Conservation (phyloP, 2,113 vertebrate genomes). For the Daubentonia madagascariensis region DNA sequence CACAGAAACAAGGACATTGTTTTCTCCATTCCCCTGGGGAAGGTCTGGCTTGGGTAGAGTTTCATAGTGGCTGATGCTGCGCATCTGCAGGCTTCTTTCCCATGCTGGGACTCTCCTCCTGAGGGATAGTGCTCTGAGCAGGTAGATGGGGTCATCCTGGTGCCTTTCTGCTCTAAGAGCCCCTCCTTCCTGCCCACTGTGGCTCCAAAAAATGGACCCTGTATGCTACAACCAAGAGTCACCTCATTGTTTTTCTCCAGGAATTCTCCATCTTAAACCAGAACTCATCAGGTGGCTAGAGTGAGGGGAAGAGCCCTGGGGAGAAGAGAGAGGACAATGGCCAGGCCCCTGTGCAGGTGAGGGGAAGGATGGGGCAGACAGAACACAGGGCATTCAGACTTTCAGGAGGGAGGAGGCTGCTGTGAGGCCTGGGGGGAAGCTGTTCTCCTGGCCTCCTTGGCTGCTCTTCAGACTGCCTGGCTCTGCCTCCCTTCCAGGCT, state of each 20-base stretch:
- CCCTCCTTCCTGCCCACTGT: background rate
- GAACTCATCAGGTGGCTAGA: no score
- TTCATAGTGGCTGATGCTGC: background rate
- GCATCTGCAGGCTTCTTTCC: background rate
- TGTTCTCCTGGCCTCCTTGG: background rate
- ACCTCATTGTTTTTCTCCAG: background rate
- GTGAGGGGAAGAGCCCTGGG: no score
- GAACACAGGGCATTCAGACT: background rate
- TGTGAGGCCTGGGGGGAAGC: background rate
- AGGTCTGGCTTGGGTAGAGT: background rate
- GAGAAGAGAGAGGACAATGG: no score
- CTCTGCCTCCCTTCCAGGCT: background rate
- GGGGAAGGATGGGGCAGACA: background rate
- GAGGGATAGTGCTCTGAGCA: background rate
- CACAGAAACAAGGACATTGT: background rate
- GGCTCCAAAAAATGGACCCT: background rate
- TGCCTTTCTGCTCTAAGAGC: background rate
- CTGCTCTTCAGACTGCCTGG: background rate
- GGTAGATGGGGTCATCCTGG: background rate
- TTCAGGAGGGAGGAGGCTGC: background rate
- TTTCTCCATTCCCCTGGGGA: background rate
- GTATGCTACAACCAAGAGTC: background rate
- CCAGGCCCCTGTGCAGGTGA: no score
- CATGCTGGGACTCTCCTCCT: background rate
- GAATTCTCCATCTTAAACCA: no score